A percentile compares a stretch with the other conserved stretches of the same genome.
These are phyloP conservation scores for Erpetoichthys calabaricus DNA, from an alignment of 2,797 vertebrate genomes.

Conservation along the genomic window DNA sequence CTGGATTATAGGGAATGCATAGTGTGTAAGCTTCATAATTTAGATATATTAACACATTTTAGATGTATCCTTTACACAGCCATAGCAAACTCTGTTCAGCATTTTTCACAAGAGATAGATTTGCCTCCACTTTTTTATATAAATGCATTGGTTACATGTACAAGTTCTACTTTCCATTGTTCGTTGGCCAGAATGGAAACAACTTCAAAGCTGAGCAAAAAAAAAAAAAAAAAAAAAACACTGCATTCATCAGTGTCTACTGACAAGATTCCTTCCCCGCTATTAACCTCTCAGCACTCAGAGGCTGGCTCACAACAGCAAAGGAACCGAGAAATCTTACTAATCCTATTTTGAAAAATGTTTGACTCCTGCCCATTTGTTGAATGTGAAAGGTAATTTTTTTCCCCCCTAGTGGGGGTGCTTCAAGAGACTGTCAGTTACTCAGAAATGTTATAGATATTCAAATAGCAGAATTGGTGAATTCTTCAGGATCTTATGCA, in stretches of 20 bases:
- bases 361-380: conserved; percentile 47
- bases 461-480: no score
- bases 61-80: no score
- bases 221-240: conserved; percentile 32
- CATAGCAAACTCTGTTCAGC: no score
- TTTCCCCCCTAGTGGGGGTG: no score
- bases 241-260: conserved; percentile 45
- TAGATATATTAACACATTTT: no score
- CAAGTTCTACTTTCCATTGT: conserved; percentile 41
- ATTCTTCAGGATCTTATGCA: no score
- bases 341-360: conserved; percentile 63
- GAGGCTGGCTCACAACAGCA: conserved; percentile 42
- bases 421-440: no score
- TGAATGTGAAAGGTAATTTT: conserved; percentile 21
- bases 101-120: no score
- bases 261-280: conserved; percentile 56
- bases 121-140: no score
- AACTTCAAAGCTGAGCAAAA: conserved; percentile 52
- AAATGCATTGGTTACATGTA: conserved; percentile 28
- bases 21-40: no score
- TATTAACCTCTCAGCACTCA: conserved; percentile 57
- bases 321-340: conserved; percentile 43
- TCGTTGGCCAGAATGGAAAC: conserved; percentile 46
- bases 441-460: no score
- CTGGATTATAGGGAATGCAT: no score